Evolutionary conservation across 2,888 invertebrate species (phyloP).

Genomic region (Leptinotarsa tumamoca): DNA sequence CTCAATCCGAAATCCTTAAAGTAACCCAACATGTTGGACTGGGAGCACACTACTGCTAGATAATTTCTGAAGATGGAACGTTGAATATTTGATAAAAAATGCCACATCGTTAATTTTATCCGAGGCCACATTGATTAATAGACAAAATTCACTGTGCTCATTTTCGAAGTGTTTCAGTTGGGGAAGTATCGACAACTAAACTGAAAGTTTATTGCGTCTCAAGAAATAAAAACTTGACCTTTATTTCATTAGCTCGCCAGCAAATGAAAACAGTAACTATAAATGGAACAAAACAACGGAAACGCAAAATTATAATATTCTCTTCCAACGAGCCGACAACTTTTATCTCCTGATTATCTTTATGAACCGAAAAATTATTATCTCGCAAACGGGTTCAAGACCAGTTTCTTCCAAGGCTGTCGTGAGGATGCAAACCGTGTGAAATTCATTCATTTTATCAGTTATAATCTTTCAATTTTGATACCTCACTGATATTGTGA

Average conservation of each 20-base stretch:
- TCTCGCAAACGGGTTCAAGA: slow-evolving; percentile 19
- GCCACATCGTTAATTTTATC: too few species aligned
- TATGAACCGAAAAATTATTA: slow-evolving; percentile 36
- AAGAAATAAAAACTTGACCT: neutral
- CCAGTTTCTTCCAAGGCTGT: slow-evolving; percentile 17
- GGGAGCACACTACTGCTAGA: too few species aligned
- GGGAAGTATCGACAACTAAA: too few species aligned
- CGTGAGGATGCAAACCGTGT: slow-evolving; percentile 27
- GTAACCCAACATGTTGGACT: too few species aligned
- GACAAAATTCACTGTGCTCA: too few species aligned
- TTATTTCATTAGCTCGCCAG: neutral
- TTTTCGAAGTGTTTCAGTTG: too few species aligned
- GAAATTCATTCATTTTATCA: slow-evolving; percentile 28
- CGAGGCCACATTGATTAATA: too few species aligned
- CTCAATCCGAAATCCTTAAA: too few species aligned
- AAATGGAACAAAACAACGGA: neutral
- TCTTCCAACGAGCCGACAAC: slow-evolving; percentile 29
- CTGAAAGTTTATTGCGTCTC: too few species aligned
- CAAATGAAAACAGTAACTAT: neutral
- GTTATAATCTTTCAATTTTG: slow-evolving; percentile 27
- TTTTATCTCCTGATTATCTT: slow-evolving; percentile 29
- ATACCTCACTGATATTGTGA: slow-evolving; percentile 19
- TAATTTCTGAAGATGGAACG: too few species aligned
- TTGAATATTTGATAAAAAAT: too few species aligned
- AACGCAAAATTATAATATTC: slow-evolving; percentile 11